These are phyloP conservation scores for Zaprionus davidi DNA, from an alignment of 1,140 invertebrate genomes.

Conservation along the genomic window DNA sequence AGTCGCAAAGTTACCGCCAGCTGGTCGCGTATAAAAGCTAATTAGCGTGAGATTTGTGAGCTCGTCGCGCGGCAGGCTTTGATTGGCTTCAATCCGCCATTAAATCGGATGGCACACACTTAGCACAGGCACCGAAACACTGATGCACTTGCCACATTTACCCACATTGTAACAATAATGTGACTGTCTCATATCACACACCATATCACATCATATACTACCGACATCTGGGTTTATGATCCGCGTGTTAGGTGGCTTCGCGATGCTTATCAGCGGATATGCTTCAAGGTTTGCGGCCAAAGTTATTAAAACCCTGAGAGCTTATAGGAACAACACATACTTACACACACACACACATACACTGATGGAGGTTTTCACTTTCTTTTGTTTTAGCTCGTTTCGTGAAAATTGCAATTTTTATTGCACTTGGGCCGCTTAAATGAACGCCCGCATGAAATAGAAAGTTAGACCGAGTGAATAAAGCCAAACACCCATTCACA, in stretches of 20 bases:
- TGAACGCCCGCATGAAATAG: conserved; percentile 72
- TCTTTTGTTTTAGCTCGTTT: conserved; percentile 60
- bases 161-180: background rate
- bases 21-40: conserved; percentile 69
- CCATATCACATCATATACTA: conserved; percentile 6
- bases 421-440: conserved; percentile 51
- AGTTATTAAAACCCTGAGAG: conserved; percentile 40
- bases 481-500: conserved; percentile 1
- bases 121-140: conserved; percentile 1
- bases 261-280: conserved; percentile 42
- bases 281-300: conserved; percentile 31
- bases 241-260: background rate
- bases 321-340: conserved; percentile 11
- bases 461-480: conserved; percentile 48
- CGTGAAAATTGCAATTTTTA: conserved; percentile 76
- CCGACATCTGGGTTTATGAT: background rate
- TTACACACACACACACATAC: conserved; percentile 37
- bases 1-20: conserved; percentile 58
- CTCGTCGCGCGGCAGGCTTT: conserved; percentile 53
- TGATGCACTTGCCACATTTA: background rate
- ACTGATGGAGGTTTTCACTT: conserved; percentile 64
- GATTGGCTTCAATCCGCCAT: conserved; percentile 63
- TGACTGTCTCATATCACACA: background rate
- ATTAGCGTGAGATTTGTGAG: conserved; percentile 75
- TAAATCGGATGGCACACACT: conserved; percentile 47